Base-by-base conservation (phyloP, 1,140 invertebrate species). In the Brachionus rotundiformis region DNA sequence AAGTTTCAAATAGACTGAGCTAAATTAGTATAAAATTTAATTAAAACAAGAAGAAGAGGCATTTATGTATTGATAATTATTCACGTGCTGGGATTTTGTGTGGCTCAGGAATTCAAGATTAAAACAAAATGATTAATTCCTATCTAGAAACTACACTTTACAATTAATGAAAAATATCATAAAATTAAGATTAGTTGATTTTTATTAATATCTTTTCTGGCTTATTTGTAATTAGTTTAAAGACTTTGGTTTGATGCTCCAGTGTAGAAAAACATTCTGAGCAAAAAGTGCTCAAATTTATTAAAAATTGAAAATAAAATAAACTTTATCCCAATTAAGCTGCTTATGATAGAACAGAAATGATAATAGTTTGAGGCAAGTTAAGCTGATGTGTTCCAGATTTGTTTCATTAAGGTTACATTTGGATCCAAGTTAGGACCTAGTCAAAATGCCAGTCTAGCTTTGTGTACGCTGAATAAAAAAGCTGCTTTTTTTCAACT, bases 61-160 rank as follows among this genome's bases (percentile, higher is more conserved):
- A 68, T 33, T 33, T 33, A 33, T 36, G 29, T 33, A 33, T 33
- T 33, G 31, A 19, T 19, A 68, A 68, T 68, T 68, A 68, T 68
- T 68, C 63, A 68, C 63, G 63, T 68, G 63, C 63, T 68, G 63
- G 63, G 63, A 68, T 68, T 23, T 68, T 68, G 63, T 11, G 16
- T 6, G 16, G 29, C 33, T 6, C 63, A 68, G 31, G 27, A 68
- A 33, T 36, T 68, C 36, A n/a, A 36, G 29, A 63, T 29, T 33
- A 63, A 63, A 33, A 29, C n/a, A 68, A 68, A 68, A 68, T 68
- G 63, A 68, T 68, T 68, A 68, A 68, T 68, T 68, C 31, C n/a
- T 68, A 68, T 68, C 63, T 68, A 36, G 63, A 68, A 68, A 33
- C 27, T 68, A 19, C 63, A 68, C 63, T 68, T 36, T 68, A 36